phyloP scores from a whole-genome alignment of 2,797 vertebrate species.

The Eulemur albifrons region DNA sequence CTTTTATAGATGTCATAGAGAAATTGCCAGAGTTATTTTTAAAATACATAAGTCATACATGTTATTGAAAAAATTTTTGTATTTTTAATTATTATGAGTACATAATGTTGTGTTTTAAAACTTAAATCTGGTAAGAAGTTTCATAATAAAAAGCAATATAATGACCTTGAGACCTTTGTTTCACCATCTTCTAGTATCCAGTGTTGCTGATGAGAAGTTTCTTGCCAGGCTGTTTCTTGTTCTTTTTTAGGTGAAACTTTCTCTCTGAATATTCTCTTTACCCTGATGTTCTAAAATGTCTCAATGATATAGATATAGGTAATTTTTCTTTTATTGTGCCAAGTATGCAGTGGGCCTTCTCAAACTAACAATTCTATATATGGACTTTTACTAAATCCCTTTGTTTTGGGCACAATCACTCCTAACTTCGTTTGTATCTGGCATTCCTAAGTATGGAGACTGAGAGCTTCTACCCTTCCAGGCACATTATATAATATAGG shows the following conservation, averaged over 20 bases:
- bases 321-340: background rate
- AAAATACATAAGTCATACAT: background rate
- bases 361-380: background rate
- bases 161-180: background rate
- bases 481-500: background rate
- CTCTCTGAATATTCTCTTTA: background rate
- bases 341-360: background rate
- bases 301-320: background rate
- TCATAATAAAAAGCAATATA: background rate
- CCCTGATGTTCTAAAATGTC: background rate
- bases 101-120: background rate
- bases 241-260: background rate
- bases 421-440: background rate
- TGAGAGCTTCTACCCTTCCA: background rate
- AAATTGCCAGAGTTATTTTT: slow-evolving; percentile 6
- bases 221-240: background rate
- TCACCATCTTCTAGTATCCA: background rate
- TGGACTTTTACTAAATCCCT: background rate
- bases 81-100: too few relatives aligned
- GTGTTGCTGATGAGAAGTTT: background rate
- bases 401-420: background rate
- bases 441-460: background rate
- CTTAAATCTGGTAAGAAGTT: background rate
- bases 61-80: background rate
- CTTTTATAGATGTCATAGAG: background rate